phyloP scores from a whole-genome alignment of 2,113 vertebrate genomes.

The Odocoileus virginianus region DNA sequence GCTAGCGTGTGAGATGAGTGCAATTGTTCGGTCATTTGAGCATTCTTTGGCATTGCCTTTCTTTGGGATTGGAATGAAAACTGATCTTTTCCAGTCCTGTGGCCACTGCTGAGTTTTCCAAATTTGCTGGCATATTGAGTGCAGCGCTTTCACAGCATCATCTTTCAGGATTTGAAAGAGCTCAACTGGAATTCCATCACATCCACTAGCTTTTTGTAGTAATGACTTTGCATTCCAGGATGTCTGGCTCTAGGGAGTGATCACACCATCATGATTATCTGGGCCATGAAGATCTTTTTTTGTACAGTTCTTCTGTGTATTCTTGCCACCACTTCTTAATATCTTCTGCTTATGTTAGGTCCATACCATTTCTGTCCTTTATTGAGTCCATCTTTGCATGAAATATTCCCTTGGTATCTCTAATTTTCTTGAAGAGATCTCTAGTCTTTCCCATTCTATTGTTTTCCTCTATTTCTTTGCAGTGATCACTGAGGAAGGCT shows the following conservation, averaged over 20 bases:
- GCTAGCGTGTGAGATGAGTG: background rate
- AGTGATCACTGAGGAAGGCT: background rate
- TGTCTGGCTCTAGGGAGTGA: background rate
- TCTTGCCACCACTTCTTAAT: background rate
- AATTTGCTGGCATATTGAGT: background rate
- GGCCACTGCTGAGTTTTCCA: background rate
- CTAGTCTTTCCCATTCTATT: background rate
- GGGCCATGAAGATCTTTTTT: background rate
- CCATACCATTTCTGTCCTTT: background rate
- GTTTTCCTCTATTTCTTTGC: background rate
- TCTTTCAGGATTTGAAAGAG: background rate
- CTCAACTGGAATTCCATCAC: background rate
- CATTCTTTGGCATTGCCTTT: background rate
- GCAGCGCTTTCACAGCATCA: background rate
- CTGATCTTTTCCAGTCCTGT: background rate
- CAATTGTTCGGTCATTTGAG: fast-evolving
- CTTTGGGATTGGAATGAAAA: background rate
- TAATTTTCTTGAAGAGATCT: background rate
- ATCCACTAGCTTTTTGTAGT: background rate
- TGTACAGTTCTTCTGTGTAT: background rate
- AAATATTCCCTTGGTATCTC: background rate
- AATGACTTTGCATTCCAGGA: background rate
- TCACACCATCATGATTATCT: background rate
- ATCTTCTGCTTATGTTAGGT: background rate
- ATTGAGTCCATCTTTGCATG: background rate